phyloP scores from a whole-genome alignment of 2,113 vertebrate genomes.

The Sapayoa aenigma region DNA sequence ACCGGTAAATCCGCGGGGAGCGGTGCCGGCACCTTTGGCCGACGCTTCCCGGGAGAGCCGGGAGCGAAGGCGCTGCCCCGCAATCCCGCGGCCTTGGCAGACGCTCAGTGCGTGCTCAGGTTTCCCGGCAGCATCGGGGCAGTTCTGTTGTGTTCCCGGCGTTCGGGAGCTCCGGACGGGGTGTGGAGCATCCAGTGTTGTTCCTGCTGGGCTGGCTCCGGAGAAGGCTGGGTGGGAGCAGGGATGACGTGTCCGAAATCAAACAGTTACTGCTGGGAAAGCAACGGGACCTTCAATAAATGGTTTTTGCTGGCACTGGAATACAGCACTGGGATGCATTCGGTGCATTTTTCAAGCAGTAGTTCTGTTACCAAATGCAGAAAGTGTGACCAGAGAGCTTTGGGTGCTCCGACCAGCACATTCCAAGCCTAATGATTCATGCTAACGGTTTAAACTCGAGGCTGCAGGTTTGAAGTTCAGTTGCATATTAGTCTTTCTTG shows the following conservation, averaged over 20 bases:
- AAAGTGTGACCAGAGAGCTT: neutral
- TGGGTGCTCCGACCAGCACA: neutral
- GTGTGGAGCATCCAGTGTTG: neutral
- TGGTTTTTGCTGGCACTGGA: neutral
- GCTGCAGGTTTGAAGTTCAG: neutral
- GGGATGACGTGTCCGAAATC: neutral
- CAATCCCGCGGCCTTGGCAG: neutral
- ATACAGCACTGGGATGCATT: neutral
- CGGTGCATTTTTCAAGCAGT: neutral
- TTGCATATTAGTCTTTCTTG: neutral
- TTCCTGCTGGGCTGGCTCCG: neutral
- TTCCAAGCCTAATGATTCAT: neutral
- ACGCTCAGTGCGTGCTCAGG: accelerated
- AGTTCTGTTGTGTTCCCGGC: accelerated
- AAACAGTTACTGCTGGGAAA: neutral
- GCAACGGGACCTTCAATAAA: neutral
- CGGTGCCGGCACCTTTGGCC: neutral
- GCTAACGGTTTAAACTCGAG: neutral
- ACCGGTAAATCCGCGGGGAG: accelerated
- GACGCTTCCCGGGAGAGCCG: accelerated
- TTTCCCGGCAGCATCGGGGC: neutral
- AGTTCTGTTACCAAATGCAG: neutral
- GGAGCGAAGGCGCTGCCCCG: accelerated
- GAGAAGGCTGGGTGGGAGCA: neutral
- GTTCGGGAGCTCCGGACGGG: neutral